These are phyloP conservation scores for Setophaga petechia DNA, from an alignment of 2,113 vertebrate genomes.

Conservation along the genomic window DNA sequence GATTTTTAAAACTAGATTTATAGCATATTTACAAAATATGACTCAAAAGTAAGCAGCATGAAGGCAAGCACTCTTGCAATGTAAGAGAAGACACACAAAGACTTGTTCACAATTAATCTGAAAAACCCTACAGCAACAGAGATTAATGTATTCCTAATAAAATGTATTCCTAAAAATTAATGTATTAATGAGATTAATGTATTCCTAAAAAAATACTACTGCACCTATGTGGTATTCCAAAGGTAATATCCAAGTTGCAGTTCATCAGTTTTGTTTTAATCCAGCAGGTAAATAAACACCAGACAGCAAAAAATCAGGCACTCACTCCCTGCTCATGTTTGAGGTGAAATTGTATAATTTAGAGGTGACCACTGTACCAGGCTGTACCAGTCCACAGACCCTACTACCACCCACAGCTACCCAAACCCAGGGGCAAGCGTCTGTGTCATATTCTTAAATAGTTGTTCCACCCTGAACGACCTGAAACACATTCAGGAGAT, in stretches of 20 bases:
- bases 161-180: not conserved
- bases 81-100: not conserved
- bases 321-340: not conserved
- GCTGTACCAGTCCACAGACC: not conserved
- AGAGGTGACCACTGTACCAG: not conserved
- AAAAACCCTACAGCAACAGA: not conserved
- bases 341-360: not conserved
- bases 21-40: not conserved
- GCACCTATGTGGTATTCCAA: not conserved
- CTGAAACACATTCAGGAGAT: not conserved
- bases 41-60: not conserved
- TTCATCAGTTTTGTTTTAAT: not conserved
- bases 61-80: not conserved
- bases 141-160: not conserved
- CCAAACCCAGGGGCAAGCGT: fast-evolving
- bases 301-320: not conserved
- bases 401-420: not conserved
- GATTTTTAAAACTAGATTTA: constrained; percentile 15
- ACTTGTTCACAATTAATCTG: not conserved
- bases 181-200: not conserved
- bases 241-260: not conserved
- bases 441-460: not conserved
- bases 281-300: not conserved
- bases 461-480: not conserved
- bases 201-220: not conserved